These are phyloP conservation scores for Notarius quadriscutis DNA, from an alignment of 2,113 vertebrate species.

Conservation along the genomic window DNA sequence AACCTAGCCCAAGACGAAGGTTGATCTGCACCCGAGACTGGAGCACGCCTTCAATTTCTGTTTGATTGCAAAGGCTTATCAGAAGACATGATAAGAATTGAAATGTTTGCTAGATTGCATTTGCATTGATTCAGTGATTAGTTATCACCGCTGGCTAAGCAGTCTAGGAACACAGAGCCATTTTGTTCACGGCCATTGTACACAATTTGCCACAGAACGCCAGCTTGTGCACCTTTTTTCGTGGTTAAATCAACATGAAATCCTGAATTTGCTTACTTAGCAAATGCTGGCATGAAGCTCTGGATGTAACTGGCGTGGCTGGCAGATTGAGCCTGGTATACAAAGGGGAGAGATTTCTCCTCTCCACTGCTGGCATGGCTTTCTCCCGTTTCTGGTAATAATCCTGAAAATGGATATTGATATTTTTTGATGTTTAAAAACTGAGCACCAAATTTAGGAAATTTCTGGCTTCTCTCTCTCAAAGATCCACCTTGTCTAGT, in stretches of 20 bases:
- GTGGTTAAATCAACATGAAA: constrained; percentile 32
- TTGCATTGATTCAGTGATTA: constrained; percentile 4
- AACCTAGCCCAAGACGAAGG: background rate
- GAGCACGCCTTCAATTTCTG: background rate
- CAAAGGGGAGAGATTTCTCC: constrained; percentile 15
- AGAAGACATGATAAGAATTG: background rate
- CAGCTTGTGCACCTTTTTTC: constrained; percentile 3
- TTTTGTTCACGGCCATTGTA: background rate
- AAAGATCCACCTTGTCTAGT: background rate
- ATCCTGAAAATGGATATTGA: background rate
- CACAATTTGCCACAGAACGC: constrained; percentile 15
- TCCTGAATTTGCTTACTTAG: constrained; percentile 1
- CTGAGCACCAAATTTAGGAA: background rate
- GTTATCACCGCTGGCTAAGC: background rate
- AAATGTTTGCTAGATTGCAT: constrained; percentile 3
- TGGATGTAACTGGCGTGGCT: constrained; percentile 12
- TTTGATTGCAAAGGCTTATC: background rate
- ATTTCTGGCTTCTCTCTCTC: background rate
- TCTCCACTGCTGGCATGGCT: background rate
- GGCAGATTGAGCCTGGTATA: background rate
- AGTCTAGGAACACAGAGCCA: background rate
- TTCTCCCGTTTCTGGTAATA: background rate
- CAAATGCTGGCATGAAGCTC: background rate
- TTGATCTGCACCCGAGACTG: background rate
- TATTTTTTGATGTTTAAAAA: background rate